Conservation (phyloP, 1,140 invertebrate species). For the Drosophila bocki region DNA sequence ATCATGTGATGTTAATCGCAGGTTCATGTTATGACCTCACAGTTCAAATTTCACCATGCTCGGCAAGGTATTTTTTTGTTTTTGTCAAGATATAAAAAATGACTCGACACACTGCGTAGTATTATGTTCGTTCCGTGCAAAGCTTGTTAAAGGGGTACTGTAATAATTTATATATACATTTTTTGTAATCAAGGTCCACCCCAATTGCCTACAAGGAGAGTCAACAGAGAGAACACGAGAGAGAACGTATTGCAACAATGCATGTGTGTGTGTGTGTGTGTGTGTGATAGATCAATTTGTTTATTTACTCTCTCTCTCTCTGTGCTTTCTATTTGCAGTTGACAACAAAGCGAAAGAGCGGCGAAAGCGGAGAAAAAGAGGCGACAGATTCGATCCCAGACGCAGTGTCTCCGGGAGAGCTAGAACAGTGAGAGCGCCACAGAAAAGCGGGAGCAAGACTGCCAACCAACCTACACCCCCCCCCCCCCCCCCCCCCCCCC, state of each 20-base stretch:
- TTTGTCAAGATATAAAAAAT: slow-evolving; percentile 1
- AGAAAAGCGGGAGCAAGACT: not conserved
- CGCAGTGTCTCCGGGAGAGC: slow-evolving; percentile 41
- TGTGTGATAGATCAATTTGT: slow-evolving; percentile 62
- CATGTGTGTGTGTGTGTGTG: not conserved
- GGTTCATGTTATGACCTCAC: not conserved
- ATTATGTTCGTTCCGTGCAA: not conserved
- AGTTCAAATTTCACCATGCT: not conserved
- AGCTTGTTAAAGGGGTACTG: not conserved
- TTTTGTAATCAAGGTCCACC: slow-evolving; percentile 4
- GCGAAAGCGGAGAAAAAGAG: slow-evolving; percentile 5
- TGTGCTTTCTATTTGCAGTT: slow-evolving; percentile 66
- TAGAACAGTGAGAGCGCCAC: slow-evolving; percentile 1
- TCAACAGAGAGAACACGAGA: not conserved
- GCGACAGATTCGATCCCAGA: slow-evolving; percentile 26
- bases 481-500: not conserved
- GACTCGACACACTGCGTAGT: not conserved
- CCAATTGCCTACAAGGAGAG: not conserved
- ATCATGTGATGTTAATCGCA: slow-evolving; percentile 5
- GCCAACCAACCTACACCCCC: not conserved
- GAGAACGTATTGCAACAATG: not conserved
- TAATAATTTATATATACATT: not conserved
- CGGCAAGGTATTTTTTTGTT: not conserved
- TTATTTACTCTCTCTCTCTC: slow-evolving; percentile 30
- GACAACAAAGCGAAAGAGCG: slow-evolving; percentile 53